A percentile compares a stretch with the other conserved stretches of the same genome.
Conservation (phyloP, 1,140 invertebrate species). For the Tetramorium simillimum region DNA sequence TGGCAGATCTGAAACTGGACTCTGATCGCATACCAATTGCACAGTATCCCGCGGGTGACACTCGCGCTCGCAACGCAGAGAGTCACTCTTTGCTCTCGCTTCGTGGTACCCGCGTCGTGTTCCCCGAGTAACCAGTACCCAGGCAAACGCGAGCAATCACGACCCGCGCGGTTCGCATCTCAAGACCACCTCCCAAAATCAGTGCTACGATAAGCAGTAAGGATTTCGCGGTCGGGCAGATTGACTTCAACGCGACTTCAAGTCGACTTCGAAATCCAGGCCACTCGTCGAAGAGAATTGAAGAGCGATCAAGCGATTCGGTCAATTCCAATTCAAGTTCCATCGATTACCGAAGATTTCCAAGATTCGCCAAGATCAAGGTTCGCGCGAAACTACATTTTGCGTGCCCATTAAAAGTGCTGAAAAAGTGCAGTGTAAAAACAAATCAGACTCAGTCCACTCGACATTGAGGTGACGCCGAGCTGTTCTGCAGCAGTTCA, state of each 20-base stretch:
- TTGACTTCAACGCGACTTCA: background rate
- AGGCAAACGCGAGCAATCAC: background rate
- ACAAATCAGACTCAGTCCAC: constrained; percentile 13
- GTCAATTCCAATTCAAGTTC: background rate
- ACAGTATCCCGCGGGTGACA: constrained; percentile 43
- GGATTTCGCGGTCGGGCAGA: background rate
- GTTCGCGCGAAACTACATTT: constrained; percentile 4
- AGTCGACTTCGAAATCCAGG: background rate
- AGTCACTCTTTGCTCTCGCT: constrained; percentile 72
- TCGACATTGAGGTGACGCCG: background rate
- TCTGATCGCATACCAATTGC: constrained; percentile 37
- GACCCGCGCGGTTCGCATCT: background rate
- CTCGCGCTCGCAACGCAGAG: constrained; percentile 13
- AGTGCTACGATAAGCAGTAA: background rate
- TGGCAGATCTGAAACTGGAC: constrained; percentile 53
- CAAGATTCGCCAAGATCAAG: background rate
- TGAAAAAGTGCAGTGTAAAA: constrained; percentile 48
- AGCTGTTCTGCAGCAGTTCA: background rate
- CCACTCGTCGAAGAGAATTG: background rate
- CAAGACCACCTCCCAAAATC: background rate
- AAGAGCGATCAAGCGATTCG: background rate
- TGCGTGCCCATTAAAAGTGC: constrained; percentile 25
- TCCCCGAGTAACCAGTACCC: background rate
- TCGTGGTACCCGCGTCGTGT: background rate
- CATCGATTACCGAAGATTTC: background rate